These are phyloP conservation scores for Penaeus monodon DNA, from an alignment of 2,888 invertebrate species.

Conservation along the genomic window DNA sequence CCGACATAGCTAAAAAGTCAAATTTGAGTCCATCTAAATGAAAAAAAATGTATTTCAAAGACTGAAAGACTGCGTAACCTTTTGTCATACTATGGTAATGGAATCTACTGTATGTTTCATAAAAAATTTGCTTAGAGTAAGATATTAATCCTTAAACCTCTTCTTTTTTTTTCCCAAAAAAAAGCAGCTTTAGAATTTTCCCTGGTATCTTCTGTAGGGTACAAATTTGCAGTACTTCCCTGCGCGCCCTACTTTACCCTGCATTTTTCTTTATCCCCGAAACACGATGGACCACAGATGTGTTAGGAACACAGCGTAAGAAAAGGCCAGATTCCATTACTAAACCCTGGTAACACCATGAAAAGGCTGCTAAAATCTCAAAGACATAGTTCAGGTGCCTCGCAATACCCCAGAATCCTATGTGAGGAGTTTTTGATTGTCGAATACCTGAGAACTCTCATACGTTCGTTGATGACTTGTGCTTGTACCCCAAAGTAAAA, in stretches of 20 bases:
- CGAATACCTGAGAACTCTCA: conserved; percentile 68
- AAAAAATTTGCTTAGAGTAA: too few relatives aligned
- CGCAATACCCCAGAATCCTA: conserved; percentile 76
- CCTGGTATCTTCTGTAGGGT: conserved; percentile 74
- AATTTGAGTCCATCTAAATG: too few relatives aligned
- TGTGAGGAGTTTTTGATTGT: conserved; percentile 71
- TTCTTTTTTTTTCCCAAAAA: too few relatives aligned
- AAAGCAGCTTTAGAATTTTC: conserved; percentile 72
- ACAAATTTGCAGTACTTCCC: conserved; percentile 73
- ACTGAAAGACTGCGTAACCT: too few relatives aligned
- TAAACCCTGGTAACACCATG: conserved; percentile 72
- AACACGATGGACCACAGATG: conserved; percentile 72
- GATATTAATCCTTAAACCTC: too few relatives aligned
- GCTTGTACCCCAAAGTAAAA: conserved; percentile 65
- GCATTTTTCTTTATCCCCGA: conserved; percentile 75
- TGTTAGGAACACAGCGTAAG: conserved; percentile 71
- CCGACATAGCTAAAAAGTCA: too few relatives aligned
- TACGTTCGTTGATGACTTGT: conserved; percentile 68
- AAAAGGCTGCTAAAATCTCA: conserved; percentile 73
- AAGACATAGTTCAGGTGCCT: conserved; percentile 76
- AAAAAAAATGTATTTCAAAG: too few relatives aligned
- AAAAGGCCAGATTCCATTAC: conserved; percentile 71
- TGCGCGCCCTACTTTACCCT: conserved; percentile 74
- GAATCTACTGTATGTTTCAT: too few relatives aligned
- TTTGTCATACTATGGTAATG: too few relatives aligned